phyloP scores from a whole-genome alignment of 2,888 invertebrate species.

The Rhimphoctona megacephalus region DNA sequence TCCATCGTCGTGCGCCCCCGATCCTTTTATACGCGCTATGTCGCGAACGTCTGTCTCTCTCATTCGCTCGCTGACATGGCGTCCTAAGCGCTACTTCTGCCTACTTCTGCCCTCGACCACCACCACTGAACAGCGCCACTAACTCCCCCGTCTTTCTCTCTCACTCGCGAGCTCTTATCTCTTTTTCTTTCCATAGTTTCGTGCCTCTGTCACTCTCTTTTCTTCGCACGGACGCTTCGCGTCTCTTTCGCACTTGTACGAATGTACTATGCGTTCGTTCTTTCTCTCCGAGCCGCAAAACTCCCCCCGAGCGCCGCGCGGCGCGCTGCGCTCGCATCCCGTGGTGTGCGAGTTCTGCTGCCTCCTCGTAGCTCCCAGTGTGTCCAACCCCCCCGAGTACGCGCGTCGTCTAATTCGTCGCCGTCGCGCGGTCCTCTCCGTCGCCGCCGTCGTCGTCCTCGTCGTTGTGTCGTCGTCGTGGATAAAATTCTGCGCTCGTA shows the following conservation, averaged over 20 bases:
- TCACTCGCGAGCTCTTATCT: constrained; percentile 53
- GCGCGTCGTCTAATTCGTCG: constrained; percentile 63
- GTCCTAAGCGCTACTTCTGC: constrained; percentile 78
- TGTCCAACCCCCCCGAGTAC: constrained; percentile 69
- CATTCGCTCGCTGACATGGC: constrained; percentile 83
- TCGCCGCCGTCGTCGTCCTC: constrained; percentile 58
- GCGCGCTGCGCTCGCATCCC: constrained; percentile 42
- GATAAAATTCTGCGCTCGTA: constrained; percentile 53
- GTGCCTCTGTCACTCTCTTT: constrained; percentile 40
- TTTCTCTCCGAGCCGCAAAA: constrained; percentile 48
- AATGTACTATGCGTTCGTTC: constrained; percentile 17
- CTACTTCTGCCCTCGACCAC: constrained; percentile 64
- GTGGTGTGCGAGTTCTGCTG: constrained; percentile 42
- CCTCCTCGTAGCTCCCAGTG: constrained; percentile 64
- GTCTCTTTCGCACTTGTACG: constrained; percentile 15
- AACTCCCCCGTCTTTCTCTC: constrained; percentile 46
- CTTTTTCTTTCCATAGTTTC: not conserved
- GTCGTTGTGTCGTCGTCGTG: constrained; percentile 43
- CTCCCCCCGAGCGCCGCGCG: constrained; percentile 46
- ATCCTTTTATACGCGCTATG: constrained; percentile 46
- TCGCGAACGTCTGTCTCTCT: constrained; percentile 46
- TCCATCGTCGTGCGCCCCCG: constrained; percentile 56
- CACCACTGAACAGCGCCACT: constrained; percentile 58
- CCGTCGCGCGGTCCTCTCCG: constrained; percentile 57
- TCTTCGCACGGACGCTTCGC: not conserved